Percentiles rank a stretch among this genome's conserved stretches.
Conservation (phyloP, 2,888 invertebrate genomes). For the Hofmannophila pseudospretella region DNA sequence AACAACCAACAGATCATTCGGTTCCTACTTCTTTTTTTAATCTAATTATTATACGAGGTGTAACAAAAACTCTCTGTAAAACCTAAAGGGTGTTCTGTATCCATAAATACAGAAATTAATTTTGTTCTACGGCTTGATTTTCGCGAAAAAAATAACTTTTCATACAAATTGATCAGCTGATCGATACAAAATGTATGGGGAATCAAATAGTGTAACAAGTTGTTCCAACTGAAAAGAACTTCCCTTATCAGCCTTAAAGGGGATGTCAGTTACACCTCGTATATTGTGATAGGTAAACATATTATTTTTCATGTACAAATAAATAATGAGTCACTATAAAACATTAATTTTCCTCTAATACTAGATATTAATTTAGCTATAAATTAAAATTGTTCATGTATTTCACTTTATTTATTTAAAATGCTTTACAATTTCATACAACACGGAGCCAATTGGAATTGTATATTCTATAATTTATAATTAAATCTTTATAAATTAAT, state of each 20-base stretch:
- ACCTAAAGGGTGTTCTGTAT: too few relatives aligned
- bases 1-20: slow-evolving; percentile 56
- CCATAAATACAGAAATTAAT: too few relatives aligned
- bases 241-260: too few relatives aligned
- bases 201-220: too few relatives aligned
- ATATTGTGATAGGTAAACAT: slow-evolving; percentile 22
- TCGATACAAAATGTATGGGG: too few relatives aligned
- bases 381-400: slow-evolving; percentile 24
- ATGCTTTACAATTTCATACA: slow-evolving; percentile 16
- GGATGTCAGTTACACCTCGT: too few relatives aligned
- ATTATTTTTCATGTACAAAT: slow-evolving; percentile 49
- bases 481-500: background rate
- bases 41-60: background rate
- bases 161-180: too few relatives aligned
- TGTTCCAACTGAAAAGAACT: too few relatives aligned
- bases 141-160: too few relatives aligned
- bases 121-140: too few relatives aligned
- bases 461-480: slow-evolving; percentile 6
- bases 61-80: too few relatives aligned
- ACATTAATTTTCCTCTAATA: slow-evolving; percentile 35
- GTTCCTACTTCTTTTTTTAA: slow-evolving; percentile 37
- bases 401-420: slow-evolving; percentile 19
- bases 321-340: slow-evolving; percentile 55
- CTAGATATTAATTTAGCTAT: slow-evolving; percentile 33
- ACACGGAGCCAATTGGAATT: too few relatives aligned